phyloP scores from a whole-genome alignment of 2,797 vertebrate genomes.

The Peromyscus attwateri region DNA sequence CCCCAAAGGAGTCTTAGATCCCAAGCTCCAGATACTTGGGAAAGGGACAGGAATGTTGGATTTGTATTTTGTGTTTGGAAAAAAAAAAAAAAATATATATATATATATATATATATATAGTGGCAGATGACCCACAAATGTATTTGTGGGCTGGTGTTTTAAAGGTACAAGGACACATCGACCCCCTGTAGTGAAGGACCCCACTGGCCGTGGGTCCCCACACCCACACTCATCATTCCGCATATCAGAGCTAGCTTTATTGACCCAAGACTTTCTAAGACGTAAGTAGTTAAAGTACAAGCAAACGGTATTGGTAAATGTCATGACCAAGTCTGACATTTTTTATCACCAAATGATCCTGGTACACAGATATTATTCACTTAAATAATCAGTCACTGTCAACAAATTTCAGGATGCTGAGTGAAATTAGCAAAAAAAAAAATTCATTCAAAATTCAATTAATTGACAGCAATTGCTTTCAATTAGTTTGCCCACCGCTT shows the following conservation, averaged over 20 bases:
- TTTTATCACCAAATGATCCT: slow-evolving; percentile 76
- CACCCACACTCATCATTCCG: neutral
- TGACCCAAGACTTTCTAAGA: neutral
- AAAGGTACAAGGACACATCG: neutral
- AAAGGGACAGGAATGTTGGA: neutral
- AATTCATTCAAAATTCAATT: slow-evolving; percentile 87
- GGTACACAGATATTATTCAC: slow-evolving; percentile 84
- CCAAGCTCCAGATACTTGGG: neutral
- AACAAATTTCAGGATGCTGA: slow-evolving; percentile 85
- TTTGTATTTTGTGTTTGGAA: slow-evolving; percentile 11
- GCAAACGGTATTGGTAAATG: slow-evolving; percentile 65
- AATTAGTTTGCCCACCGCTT: slow-evolving; percentile 82
- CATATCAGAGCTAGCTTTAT: neutral
- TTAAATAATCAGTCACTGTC: slow-evolving; percentile 86
- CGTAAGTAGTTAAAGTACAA: slow-evolving; percentile 25
- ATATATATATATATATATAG: no score
- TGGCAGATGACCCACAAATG: neutral
- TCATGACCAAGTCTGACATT: slow-evolving; percentile 54
- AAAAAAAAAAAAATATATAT: no score
- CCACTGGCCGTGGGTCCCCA: neutral
- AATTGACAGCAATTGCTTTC: slow-evolving; percentile 82
- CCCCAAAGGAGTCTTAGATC: neutral
- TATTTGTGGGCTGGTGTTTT: neutral
- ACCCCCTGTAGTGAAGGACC: neutral
- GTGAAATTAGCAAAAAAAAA: slow-evolving; percentile 85